Evolutionary conservation across 2,797 vertebrate genomes (phyloP), one percentile per base, ranked within the genome.

Genomic region (Xenentodon cancila): DNA sequence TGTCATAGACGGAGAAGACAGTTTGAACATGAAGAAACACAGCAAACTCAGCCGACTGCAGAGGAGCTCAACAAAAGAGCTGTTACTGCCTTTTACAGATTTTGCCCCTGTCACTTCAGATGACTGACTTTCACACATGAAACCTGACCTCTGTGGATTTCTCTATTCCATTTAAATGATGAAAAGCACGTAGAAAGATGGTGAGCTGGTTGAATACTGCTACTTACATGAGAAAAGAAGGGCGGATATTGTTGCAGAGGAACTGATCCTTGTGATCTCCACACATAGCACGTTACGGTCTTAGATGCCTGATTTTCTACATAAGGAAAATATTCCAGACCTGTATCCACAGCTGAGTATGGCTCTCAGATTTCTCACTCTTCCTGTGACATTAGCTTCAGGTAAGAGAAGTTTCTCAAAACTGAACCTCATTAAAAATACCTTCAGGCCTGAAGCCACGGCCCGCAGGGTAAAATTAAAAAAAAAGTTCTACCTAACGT

Each of bases 71-170:
- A 56, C 44, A 56, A 65, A 69, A 45, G 37, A 37, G 27, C 68
- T 47, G 66, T 43, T 52, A 51, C 20, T 27, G 5, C 21, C 44
- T 43, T 12, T 74, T 5, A 13, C 53, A 2, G 43, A 83, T 47
- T 56, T 45, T 70, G 57, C 58, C 15, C 48, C 43, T 4, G 12
- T 42, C 21, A 63, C 46, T 9, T 20, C 60, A 42, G 51, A 54
- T 9, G 56, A 70, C 25, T 69, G 37, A 3, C 74, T 81, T 57
- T 68, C 57, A 22, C 42, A 56, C 19, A 53, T 61, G 52, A 75
- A 49, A 46, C 37, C 45, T 52, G 47, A 44, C 7, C 21, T 21
- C 12, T 32, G 32, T 44, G 49, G 49, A 20, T 62, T 62, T 52
- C 22, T 62, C 1, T 62, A 25, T 5, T 52, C 22, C 37, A 40